phyloP scores from a whole-genome alignment of 92 coral and sea anemone species.

The Bergia sp. region DNA sequence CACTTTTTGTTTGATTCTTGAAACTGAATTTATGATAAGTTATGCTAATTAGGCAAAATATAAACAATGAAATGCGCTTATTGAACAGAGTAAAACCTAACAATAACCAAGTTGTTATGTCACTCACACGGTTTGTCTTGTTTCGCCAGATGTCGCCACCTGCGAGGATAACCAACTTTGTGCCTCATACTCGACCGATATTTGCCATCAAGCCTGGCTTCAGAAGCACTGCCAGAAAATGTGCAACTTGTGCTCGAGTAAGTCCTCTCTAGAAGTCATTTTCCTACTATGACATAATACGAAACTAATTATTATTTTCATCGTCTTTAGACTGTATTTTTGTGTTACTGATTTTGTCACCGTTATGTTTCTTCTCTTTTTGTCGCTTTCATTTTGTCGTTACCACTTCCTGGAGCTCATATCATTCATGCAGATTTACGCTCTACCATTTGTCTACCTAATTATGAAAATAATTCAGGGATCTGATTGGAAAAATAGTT shows the following conservation, averaged over 20 bases:
- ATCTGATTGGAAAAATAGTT: neutral
- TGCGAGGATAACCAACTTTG: slow-evolving; percentile 31
- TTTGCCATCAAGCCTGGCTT: slow-evolving; percentile 42
- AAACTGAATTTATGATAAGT: too few species aligned
- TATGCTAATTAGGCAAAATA: too few species aligned
- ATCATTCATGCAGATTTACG: neutral
- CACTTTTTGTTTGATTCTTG: too few species aligned
- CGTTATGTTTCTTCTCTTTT: neutral
- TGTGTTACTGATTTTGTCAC: neutral
- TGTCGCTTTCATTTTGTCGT: neutral
- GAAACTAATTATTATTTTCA: neutral
- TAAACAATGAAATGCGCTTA: too few species aligned
- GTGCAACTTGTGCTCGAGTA: slow-evolving; percentile 34
- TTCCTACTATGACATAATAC: neutral
- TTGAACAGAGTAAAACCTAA: too few species aligned
- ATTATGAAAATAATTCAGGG: neutral
- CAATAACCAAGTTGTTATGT: neutral
- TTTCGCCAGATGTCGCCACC: slow-evolving; percentile 16
- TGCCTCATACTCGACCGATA: slow-evolving; percentile 31
- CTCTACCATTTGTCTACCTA: neutral
- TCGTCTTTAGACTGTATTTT: too few species aligned
- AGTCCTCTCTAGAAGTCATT: neutral
- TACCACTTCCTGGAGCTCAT: too few species aligned
- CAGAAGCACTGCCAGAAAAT: slow-evolving; percentile 38
- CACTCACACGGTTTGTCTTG: neutral